Base-by-base conservation (phyloP, 2,888 invertebrate genomes). In the Drosophila peninsularis region DNA sequence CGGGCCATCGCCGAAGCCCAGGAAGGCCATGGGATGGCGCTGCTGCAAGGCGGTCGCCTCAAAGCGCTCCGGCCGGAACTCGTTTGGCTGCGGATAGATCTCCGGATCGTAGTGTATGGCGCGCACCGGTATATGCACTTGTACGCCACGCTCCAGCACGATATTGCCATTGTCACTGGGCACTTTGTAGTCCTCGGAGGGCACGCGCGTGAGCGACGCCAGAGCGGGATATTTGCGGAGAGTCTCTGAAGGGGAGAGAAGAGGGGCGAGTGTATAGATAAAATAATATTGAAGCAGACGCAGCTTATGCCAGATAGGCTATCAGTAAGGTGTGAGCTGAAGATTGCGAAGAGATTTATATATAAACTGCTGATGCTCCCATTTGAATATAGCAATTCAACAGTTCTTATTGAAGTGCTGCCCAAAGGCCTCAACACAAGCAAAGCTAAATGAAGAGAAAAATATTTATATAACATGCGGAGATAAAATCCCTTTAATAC, bases 51-150 rank as follows among this genome's bases (percentile, higher is more conserved):
- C 89, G 19, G 88, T 90, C 0, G 89, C 37, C n/a, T 74, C 86
- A 57, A 93, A 93, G 41, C 93, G 86, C 55, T 93, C 93, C 0
- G 93, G 93, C 37, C 92, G 90, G 63, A 93, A 93, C 65, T 88
- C 83, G 2, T 89, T 63, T 1, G 93, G 93, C 47, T 93, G 82
- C 2, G 92, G 90, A 78, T 92, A 93, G 62, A 92, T 91, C 14
- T 92, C 84, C 0, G 92, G 91, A 82, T 93, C 93, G 45, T 91
- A 82, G 65, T 93, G 93, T 36, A 93, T 90, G 14, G 90, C 91
- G 34, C 80, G 80, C 3, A 90, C 81, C 0, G 93, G 92, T 49
- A 93, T 90, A 6, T 84, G 62, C 0, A 93, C 79, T 3, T 58
- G 58, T 0, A 86, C 90, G 11, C 90, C 92, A n/a, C 91, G 91